Evolutionary conservation across 1,140 invertebrate genomes (phyloP).

Genomic region (Drosophila kohkoa): DNA sequence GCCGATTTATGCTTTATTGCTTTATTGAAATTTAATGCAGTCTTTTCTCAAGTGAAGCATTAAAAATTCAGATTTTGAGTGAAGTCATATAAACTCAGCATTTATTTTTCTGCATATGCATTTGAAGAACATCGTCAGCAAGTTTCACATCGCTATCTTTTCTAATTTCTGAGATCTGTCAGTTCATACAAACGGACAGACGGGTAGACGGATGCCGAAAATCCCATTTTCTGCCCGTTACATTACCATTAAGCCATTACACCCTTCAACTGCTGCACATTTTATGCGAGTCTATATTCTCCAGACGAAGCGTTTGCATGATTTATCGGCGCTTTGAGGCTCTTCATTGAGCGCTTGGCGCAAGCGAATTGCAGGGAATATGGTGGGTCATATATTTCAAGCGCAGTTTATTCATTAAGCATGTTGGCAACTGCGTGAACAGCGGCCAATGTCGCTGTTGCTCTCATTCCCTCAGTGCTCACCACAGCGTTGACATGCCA

Average conservation of each 20-base stretch:
- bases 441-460: conserved; percentile 37
- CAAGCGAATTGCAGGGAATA: not conserved
- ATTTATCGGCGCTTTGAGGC: conserved; percentile 9
- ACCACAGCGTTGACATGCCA: conserved; percentile 73
- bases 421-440: conserved; percentile 17
- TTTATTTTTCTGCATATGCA: no score
- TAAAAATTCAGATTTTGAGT: no score
- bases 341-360: conserved; percentile 9
- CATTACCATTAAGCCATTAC: no score
- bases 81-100: no score
- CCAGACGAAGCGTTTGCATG: not conserved
- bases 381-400: conserved; percentile 55
- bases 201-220: not conserved
- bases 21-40: no score
- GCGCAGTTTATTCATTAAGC: conserved; percentile 68
- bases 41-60: no score
- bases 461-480: conserved; percentile 42
- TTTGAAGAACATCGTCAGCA: no score
- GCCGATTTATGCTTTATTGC: no score
- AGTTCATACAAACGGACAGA: not conserved
- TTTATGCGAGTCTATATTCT: no score
- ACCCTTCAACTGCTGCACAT: no score
- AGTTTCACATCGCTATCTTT: not conserved
- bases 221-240: not conserved
- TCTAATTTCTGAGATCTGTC: not conserved